Conservation (phyloP, 2,888 invertebrate species). For the Athalia circularis region DNA sequence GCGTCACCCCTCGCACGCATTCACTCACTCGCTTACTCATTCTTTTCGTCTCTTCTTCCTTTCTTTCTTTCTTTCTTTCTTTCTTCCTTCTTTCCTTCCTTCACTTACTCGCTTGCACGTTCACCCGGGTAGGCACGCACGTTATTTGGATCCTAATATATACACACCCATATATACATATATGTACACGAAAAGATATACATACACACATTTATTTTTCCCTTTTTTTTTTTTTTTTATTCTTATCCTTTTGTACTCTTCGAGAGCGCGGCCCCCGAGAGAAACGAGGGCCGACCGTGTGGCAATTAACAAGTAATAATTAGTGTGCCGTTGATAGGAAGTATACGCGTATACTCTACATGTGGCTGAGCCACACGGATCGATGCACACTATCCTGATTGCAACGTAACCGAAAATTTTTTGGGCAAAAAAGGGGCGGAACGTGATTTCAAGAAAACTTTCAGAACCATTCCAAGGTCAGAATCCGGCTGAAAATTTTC, state of each 20-base stretch:
- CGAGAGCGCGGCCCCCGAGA: constrained; percentile 30
- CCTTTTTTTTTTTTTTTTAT: constrained; percentile 24
- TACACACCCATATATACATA: too few relatives aligned
- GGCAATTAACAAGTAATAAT: constrained; percentile 61
- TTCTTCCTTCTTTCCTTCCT: too few relatives aligned
- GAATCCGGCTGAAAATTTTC: too few relatives aligned
- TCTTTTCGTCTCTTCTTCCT: background rate
- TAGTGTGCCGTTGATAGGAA: constrained; percentile 56
- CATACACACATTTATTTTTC: background rate
- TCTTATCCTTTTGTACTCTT: constrained; percentile 24
- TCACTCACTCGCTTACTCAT: background rate
- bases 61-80: background rate
- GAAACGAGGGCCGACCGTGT: constrained; percentile 48
- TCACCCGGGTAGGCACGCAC: constrained; percentile 19
- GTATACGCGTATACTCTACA: constrained; percentile 33
- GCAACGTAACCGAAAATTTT: too few relatives aligned
- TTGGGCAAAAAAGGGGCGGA: too few relatives aligned
- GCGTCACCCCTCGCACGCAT: constrained; percentile 38
- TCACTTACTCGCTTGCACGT: background rate
- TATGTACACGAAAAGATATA: too few relatives aligned
- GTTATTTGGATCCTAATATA: constrained; percentile 23
- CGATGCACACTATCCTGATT: too few relatives aligned
- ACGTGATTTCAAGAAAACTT: background rate
- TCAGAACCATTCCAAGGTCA: too few relatives aligned
- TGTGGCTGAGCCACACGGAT: background rate